Evolutionary conservation across 1,140 invertebrate species (phyloP).

Genomic region (Trichonephila clavipes): DNA sequence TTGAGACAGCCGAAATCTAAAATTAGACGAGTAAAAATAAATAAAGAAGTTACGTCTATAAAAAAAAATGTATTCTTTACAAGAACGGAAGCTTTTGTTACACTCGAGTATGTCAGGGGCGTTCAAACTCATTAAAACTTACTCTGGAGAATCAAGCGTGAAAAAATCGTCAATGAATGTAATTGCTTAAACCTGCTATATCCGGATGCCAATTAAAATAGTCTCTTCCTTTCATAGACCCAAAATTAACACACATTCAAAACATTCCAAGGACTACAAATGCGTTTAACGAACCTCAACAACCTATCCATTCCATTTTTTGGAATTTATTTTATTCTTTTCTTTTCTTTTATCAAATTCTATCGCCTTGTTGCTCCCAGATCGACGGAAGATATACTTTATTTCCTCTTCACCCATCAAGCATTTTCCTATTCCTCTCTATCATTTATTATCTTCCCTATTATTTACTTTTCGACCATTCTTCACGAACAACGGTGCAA

Average conservation of each 20-base stretch:
- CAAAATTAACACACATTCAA: neutral
- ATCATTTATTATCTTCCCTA: constrained; percentile 64
- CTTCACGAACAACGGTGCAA: neutral
- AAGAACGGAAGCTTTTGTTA: neutral
- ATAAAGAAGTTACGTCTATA: neutral
- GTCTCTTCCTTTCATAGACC: neutral
- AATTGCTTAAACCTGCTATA: constrained; percentile 10
- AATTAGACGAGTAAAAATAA: neutral
- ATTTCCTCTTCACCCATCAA: constrained; percentile 50
- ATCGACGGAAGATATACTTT: constrained; percentile 23
- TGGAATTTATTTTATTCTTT: neutral
- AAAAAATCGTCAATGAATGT: neutral
- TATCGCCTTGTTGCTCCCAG: neutral
- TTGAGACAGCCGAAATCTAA: neutral
- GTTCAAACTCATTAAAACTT: constrained; percentile 20
- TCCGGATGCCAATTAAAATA: constrained; percentile 39
- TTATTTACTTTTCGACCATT: constrained; percentile 63
- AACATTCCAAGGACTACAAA: neutral
- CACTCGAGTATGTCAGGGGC: neutral
- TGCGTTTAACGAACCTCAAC: constrained; percentile 37
- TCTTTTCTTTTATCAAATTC: constrained; percentile 9
- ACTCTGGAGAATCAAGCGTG: neutral
- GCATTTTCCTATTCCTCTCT: constrained; percentile 33
- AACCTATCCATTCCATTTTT: neutral
- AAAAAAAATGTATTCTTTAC: neutral